Conservation (phyloP, 2,888 invertebrate species). For the Leptogaster cylindrica region DNA sequence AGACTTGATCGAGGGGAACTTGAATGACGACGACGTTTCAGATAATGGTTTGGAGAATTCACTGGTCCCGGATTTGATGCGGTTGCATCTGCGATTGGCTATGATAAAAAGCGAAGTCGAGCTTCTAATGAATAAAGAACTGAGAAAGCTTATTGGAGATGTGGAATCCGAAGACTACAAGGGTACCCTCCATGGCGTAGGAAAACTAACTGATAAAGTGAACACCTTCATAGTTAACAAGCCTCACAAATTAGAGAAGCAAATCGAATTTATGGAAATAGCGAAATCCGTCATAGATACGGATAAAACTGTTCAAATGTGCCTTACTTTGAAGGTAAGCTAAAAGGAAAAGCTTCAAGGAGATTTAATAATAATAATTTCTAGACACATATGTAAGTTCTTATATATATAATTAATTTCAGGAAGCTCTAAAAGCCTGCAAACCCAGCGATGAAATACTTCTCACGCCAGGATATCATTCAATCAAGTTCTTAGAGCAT, state of each 20-base stretch:
- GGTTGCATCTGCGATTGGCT: constrained; percentile 65
- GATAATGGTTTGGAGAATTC: constrained; percentile 52
- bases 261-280: constrained; percentile 61
- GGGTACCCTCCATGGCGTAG: constrained; percentile 47
- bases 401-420: constrained; percentile 50
- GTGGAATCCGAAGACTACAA: constrained; percentile 51
- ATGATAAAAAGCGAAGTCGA: constrained; percentile 68
- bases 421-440: constrained; percentile 56
- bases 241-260: constrained; percentile 62
- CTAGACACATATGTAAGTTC: neutral
- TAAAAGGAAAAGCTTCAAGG: no score
- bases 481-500: constrained; percentile 63
- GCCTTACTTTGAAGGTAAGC: constrained; percentile 55
- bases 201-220: neutral
- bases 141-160: constrained; percentile 64
- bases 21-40: constrained; percentile 57
- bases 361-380: no score
- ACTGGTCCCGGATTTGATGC: constrained; percentile 63
- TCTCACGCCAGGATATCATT: constrained; percentile 64
- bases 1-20: constrained; percentile 60
- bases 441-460: constrained; percentile 63
- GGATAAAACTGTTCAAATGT: constrained; percentile 61
- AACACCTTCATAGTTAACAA: constrained; percentile 63
- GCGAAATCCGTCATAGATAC: constrained; percentile 59
- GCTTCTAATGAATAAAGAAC: constrained; percentile 67